Evolutionary conservation across 2,113 vertebrate genomes (phyloP).

Genomic region (Cygnus buccinator): DNA sequence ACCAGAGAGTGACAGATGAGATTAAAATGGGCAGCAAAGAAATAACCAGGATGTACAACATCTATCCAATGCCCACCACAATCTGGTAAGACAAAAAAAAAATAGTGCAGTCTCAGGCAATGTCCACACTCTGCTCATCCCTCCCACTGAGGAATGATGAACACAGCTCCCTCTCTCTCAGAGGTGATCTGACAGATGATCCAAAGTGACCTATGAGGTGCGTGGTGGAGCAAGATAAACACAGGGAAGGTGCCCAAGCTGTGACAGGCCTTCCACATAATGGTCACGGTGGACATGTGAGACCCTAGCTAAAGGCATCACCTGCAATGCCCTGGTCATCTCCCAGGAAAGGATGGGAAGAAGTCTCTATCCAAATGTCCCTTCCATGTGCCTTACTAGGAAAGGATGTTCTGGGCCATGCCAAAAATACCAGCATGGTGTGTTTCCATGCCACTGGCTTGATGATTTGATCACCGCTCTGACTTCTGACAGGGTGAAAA

Average conservation of each 20-base stretch:
- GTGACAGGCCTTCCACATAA: background rate
- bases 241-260: background rate
- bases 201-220: background rate
- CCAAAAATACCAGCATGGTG: constrained; percentile 19
- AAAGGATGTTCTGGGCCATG: constrained; percentile 23
- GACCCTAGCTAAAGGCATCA: background rate
- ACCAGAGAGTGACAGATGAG: background rate
- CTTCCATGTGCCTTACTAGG: background rate
- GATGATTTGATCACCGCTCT: background rate
- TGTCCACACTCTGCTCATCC: background rate
- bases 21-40: background rate
- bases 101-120: background rate
- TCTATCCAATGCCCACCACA: background rate
- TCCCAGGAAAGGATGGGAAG: background rate
- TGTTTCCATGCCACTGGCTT: constrained; percentile 40
- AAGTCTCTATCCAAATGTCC: background rate
- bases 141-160: background rate
- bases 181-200: background rate
- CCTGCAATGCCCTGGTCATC: background rate
- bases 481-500: constrained; percentile 55
- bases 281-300: background rate
- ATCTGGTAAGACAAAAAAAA: background rate
- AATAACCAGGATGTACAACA: background rate
- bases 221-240: background rate
- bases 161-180: background rate